Evolutionary conservation across 2,888 invertebrate species (phyloP), one percentile per base, ranked within the genome.

Genomic region (Chymomyza fuscimana): DNA sequence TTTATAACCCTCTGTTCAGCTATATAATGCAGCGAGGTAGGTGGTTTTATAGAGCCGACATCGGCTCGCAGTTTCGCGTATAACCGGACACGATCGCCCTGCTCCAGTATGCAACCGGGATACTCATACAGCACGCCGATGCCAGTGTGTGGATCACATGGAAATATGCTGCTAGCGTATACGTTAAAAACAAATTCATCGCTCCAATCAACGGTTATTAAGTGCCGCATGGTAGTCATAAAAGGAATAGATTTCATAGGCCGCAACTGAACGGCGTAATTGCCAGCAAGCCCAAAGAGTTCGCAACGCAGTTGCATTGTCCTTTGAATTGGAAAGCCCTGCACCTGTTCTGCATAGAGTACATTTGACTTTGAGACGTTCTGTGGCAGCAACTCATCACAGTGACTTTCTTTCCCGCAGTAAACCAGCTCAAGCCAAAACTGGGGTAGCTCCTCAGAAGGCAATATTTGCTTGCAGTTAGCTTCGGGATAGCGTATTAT

Each of bases 171-270:
- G 32, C 95, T 94, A 0, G 96, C 96, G 90, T 96, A 96, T 2
- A 97, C 96, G 92, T 96, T 96, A 90, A 97, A 94, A 19, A 96
- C 96, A 89, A 96, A 97, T 89, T 96, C 95, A 78, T 96, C 95
- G 65, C 96, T 96, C 96, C 96, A 96, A 83, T 96, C 95, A 60
- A 96, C 96, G 65, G 81, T 89, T 6, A 92, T 80, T 67, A 90
- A 85, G 2, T 89, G 82, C 2, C 90, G 76, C 1, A 89, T 89
- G 12, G 82, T 86, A 51, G 90, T 89, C 68, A 91, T 79, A 70
- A 89, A 82, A 0, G 94, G 94, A 1, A 94, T 93, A 0, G 93
- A 93, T 0, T 93, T 92, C 4, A 95, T 94, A 0, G 96, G 95
- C 51, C 95, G 93, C 69, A 97, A 90, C 64, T 95, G 94, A 6